Conservation (phyloP, 2,113 vertebrate genomes). For the Cyprinus carpio region DNA sequence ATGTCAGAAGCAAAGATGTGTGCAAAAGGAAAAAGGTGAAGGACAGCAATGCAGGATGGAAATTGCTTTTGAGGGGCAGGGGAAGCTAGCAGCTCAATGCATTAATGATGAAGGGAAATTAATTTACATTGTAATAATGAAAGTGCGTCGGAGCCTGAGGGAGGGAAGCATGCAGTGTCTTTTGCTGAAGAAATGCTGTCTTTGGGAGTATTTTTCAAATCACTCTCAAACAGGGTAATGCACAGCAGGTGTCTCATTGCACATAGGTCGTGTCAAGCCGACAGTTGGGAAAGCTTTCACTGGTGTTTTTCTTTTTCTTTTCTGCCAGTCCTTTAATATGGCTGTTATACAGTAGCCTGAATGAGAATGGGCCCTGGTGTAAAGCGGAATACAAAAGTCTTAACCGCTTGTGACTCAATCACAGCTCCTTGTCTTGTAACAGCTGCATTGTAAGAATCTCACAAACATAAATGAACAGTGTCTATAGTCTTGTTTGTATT, state of each 20-base stretch:
- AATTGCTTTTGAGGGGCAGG: constrained; percentile 42
- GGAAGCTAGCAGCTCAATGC: constrained; percentile 37
- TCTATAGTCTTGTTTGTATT: not conserved
- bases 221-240: constrained; percentile 44
- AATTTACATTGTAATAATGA: constrained; percentile 58
- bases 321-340: constrained; percentile 44
- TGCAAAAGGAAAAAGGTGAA: constrained; percentile 50
- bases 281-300: constrained; percentile 33
- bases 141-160: constrained; percentile 31
- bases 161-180: constrained; percentile 25
- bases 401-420: constrained; percentile 15
- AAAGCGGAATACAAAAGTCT: constrained; percentile 22
- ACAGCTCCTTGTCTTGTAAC: not conserved
- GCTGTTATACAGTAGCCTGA: constrained; percentile 23
- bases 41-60: constrained; percentile 38
- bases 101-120: constrained; percentile 55
- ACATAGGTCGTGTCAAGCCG: not conserved
- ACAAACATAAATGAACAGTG: constrained; percentile 22
- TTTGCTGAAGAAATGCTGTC: constrained; percentile 28
- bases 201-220: constrained; percentile 46
- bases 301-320: not conserved
- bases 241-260: constrained; percentile 26
- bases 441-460: not conserved
- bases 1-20: constrained; percentile 50
- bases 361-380: constrained; percentile 26